Evolutionary conservation across 1,140 invertebrate genomes (phyloP).

Genomic region (Trypoxylus dichotomus): DNA sequence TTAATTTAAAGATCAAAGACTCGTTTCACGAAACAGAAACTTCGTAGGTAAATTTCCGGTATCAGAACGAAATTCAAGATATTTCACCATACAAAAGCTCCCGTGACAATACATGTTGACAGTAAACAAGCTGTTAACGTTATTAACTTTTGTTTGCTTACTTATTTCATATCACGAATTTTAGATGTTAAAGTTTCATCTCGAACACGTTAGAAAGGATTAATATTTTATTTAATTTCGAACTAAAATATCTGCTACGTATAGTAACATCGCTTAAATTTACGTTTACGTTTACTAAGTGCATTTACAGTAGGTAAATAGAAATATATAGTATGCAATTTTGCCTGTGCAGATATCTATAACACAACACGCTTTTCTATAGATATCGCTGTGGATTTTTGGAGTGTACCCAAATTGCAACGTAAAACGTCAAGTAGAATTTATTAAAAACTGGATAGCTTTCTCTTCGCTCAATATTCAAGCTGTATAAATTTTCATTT

Average conservation of each 20-base stretch:
- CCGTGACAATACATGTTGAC: not conserved
- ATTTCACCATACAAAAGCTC: not conserved
- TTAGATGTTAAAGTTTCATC: not conserved
- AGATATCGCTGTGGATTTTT: not conserved
- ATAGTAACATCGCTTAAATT: not conserved
- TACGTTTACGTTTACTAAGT: not conserved
- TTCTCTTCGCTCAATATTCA: not conserved
- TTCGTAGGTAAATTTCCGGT: not conserved
- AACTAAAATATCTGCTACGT: not conserved
- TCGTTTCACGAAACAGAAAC: slow-evolving; percentile 6
- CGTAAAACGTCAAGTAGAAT: not conserved
- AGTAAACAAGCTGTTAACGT: not conserved
- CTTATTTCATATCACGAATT: not conserved
- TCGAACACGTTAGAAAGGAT: not conserved
- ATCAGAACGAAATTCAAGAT: not conserved
- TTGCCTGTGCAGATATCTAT: too few species aligned
- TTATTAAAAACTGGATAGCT: not conserved
- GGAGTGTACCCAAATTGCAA: not conserved
- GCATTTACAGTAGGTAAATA: too few species aligned
- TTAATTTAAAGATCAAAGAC: slow-evolving; percentile 25
- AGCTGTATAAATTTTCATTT: not conserved
- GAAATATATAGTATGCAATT: too few species aligned
- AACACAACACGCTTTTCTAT: too few species aligned
- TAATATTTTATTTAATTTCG: not conserved
- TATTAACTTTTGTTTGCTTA: not conserved